These are phyloP conservation scores for Hydrozoanthus gracilis DNA, from an alignment of 92 coral and sea anemone genomes.

Conservation along the genomic window DNA sequence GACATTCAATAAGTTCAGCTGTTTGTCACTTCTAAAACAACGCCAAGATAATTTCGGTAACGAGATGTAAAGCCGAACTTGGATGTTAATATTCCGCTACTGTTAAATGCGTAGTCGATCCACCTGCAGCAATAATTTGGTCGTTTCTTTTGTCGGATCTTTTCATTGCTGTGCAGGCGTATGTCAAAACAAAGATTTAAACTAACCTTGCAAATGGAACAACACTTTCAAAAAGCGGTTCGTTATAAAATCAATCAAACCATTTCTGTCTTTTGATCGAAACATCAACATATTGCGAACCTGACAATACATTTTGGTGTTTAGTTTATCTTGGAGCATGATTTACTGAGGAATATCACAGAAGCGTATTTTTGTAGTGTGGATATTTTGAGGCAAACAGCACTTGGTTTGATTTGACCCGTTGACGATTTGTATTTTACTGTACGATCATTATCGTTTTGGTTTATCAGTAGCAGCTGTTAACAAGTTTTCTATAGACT, in stretches of 20 bases:
- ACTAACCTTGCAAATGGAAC: slow-evolving; percentile 14
- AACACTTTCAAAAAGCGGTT: no score
- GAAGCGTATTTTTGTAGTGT: no score
- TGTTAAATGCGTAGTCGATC: slow-evolving; percentile 1
- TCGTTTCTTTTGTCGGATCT: no score
- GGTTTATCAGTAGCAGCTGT: not conserved
- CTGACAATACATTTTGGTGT: slow-evolving; percentile 3
- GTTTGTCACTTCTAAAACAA: slow-evolving; percentile 4
- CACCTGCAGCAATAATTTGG: slow-evolving; percentile 8
- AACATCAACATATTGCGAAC: slow-evolving; percentile 15
- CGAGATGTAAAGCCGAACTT: slow-evolving; percentile 24
- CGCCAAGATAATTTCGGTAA: not conserved
- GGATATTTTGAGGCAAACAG: no score
- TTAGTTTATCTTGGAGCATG: no score
- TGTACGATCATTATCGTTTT: not conserved
- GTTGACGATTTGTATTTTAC: not conserved
- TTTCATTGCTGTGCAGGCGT: slow-evolving; percentile 4
- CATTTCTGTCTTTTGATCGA: slow-evolving; percentile 20
- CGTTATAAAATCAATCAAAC: slow-evolving; percentile 32
- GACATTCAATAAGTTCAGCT: no score
- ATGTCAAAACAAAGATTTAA: not conserved
- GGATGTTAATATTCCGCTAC: slow-evolving; percentile 13
- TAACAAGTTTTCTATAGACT: slow-evolving; percentile 10
- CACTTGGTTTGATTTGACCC: slow-evolving; percentile 23
- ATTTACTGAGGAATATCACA: no score